Percentiles rank a stretch among this genome's conserved stretches.
Evolutionary conservation across 2,888 invertebrate genomes (phyloP).

Genomic region (Chrysodeixis includens): DNA sequence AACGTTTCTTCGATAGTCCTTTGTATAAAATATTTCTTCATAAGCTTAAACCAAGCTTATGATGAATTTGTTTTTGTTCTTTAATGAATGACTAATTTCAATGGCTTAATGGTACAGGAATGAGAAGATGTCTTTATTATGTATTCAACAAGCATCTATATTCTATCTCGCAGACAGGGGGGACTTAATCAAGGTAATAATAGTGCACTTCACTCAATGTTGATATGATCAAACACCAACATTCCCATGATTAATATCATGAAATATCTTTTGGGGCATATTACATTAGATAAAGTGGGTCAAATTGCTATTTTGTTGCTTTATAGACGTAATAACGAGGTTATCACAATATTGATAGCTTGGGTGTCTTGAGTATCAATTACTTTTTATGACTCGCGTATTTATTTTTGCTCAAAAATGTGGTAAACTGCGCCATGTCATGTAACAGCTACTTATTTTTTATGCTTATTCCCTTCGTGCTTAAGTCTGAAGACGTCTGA

Average conservation of each 20-base stretch:
- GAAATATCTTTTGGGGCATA: conserved; percentile 33
- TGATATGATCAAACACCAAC: conserved; percentile 35
- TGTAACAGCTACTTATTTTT: conserved; percentile 55
- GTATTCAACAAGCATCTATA: background rate
- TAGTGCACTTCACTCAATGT: conserved; percentile 29
- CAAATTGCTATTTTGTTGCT: conserved; percentile 60
- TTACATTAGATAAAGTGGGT: conserved; percentile 56
- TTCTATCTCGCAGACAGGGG: conserved; percentile 10
- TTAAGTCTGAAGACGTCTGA: conserved; percentile 17
- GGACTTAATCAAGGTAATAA: conserved; percentile 45
- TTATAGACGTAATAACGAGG: conserved; percentile 68
- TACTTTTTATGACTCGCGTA: conserved; percentile 71
- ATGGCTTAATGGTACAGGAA: background rate
- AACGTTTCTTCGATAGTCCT: background rate
- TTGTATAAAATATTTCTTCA: background rate
- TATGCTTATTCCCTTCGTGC: conserved; percentile 34
- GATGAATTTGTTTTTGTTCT: background rate
- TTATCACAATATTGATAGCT: conserved; percentile 73
- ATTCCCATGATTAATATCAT: conserved; percentile 41
- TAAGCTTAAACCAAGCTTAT: background rate
- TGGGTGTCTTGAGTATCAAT: conserved; percentile 69
- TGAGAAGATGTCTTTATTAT: background rate
- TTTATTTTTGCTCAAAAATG: conserved; percentile 63
- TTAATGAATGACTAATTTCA: background rate
- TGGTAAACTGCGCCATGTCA: conserved; percentile 44